Evolutionary conservation across 2,113 vertebrate species (phyloP), one percentile per base, ranked within the genome.

Genomic region (Narcine bancroftii): DNA sequence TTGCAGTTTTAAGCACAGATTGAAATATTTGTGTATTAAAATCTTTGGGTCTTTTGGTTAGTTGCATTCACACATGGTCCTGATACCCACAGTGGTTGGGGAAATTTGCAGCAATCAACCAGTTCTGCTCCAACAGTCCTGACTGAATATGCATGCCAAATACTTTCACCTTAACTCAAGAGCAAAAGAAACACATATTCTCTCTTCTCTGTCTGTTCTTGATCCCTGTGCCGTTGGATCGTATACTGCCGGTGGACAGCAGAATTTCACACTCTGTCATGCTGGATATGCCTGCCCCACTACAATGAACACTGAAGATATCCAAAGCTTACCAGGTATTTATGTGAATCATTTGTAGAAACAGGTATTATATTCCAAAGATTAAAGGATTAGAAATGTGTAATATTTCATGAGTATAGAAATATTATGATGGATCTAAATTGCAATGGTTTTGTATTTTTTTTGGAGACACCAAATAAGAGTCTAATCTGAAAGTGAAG

Each of bases 261-360:
- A 83, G 79, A 83, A 83, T 83, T 83, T 45, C 50, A 83, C 79
- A 56, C 50, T 83, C 1, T 83, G 79, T 53, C 79, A 11, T n/a
- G 45, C 79, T 83, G 79, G 79, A 45, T 83, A 83, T 53, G 79
- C 79, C 79, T 83, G 79, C 50, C 50, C 79, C 10, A 83, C 47
- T n/a, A 56, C 79, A 26, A 83, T 47, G 53, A 83, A 83, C 50
- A 47, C 79, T 13, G 79, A 83, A 83, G 79, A 83, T 6, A 29
- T 83, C 53, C 79, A 17, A 47, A 53, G 79, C 79, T 83, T 83
- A 47, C 79, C 47, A 83, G 79, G 79, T 83, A 83, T 83, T 83
- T 56, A 83, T 83, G 47, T 15, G 33, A 11, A 83, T 24, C 47
- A 83, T 83, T 33, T 83, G 9, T 83, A 26, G 6, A 13, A 53